Evolutionary conservation across 2,888 invertebrate genomes (phyloP).

Genomic region (Phortica okadai): DNA sequence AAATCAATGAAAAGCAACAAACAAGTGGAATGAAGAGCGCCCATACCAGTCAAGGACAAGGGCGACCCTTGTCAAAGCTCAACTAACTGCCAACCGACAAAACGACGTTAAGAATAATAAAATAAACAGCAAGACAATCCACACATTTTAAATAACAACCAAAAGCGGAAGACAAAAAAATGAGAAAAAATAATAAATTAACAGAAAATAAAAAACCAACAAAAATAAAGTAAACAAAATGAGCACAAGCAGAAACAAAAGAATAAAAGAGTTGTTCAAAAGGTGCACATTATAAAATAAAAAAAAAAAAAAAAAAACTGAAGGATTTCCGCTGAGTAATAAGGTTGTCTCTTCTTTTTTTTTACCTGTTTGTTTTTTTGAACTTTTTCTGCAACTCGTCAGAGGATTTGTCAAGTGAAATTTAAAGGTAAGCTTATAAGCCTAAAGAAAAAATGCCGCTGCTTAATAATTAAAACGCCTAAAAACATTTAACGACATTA

Average conservation of each 20-base stretch:
- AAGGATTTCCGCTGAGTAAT: background rate
- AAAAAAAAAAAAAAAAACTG: too few relatives aligned
- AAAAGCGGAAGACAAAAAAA: constrained; percentile 14
- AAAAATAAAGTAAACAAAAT: background rate
- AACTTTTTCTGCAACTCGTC: background rate
- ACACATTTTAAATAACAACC: constrained; percentile 27
- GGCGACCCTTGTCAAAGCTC: constrained; percentile 20
- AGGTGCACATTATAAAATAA: background rate
- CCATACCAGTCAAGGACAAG: background rate
- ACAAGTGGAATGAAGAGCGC: background rate
- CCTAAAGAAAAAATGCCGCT: too few relatives aligned
- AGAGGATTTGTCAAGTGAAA: background rate
- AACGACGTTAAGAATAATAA: background rate
- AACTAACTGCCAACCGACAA: background rate
- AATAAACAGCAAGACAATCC: constrained; percentile 15
- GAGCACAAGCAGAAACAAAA: background rate
- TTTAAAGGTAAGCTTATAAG: too few relatives aligned
- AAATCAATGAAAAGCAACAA: constrained; percentile 1
- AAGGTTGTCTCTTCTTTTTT: background rate
- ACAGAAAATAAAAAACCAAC: constrained; percentile 4
- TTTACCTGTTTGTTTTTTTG: background rate
- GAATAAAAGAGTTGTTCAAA: constrained; percentile 1
- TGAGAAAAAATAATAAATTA: constrained; percentile 24
- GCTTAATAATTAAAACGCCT: too few relatives aligned
- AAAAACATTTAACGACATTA: too few relatives aligned